A percentile compares a stretch with the other conserved stretches of the same genome.
These are phyloP conservation scores for Chrysopa pallens DNA, from an alignment of 1,140 invertebrate genomes.

Conservation along the genomic window DNA sequence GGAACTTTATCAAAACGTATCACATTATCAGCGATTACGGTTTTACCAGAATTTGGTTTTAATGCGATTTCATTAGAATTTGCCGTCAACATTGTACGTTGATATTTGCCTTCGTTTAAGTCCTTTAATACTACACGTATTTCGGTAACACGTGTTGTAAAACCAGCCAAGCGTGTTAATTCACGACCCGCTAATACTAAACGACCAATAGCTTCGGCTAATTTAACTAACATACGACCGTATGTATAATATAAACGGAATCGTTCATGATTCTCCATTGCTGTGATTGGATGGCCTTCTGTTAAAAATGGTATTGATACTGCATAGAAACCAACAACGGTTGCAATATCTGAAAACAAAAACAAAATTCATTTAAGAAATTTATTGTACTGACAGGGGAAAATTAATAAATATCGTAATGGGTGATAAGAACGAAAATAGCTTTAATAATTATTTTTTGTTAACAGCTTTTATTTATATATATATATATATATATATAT, in stretches of 20 bases:
- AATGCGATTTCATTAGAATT: conserved; percentile 18
- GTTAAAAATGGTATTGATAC: conserved; percentile 88
- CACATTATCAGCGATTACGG: conserved; percentile 75
- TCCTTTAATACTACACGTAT: conserved; percentile 75
- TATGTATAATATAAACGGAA: conserved; percentile 82
- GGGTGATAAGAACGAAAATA: too few species aligned
- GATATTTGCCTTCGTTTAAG: conserved; percentile 70
- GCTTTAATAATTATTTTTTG: too few species aligned
- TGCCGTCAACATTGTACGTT: conserved; percentile 63
- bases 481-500: too few species aligned
- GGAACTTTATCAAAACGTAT: conserved; percentile 89
- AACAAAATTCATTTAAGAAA: too few species aligned
- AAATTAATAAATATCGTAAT: conserved; percentile 4
- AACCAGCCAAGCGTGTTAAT: conserved; percentile 82
- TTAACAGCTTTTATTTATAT: too few species aligned
- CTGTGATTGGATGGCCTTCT: conserved; percentile 40
- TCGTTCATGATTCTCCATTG: conserved; percentile 24
- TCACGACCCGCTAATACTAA: conserved; percentile 86
- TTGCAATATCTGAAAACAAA: conserved; percentile 62
- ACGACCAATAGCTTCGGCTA: conserved; percentile 92
- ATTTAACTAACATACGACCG: conserved; percentile 89
- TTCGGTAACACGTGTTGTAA: conserved; percentile 82
- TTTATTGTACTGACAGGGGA: conserved; percentile 1
- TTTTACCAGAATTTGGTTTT: conserved; percentile 55
- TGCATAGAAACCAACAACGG: conserved; percentile 85